Evolutionary conservation across 2,797 vertebrate genomes (phyloP).

Genomic region (Lepilemur ruficaudatus): DNA sequence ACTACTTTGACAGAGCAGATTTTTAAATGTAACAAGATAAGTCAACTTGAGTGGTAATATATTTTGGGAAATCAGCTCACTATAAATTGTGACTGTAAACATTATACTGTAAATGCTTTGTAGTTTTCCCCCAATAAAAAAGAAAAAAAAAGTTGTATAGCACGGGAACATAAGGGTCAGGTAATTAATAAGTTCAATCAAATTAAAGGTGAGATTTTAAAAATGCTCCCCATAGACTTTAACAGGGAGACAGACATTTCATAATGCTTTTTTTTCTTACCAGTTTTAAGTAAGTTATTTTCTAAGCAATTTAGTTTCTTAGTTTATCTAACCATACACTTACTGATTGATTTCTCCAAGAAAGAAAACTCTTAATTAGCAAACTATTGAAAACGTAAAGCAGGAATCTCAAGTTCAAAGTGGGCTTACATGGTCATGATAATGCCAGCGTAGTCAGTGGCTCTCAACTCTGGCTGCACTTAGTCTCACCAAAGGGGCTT

Average conservation of each 20-base stretch:
- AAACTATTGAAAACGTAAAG: neutral
- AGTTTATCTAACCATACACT: neutral
- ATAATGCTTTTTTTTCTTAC: neutral
- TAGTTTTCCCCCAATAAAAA: too few species aligned
- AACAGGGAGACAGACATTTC: neutral
- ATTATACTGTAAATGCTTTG: too few species aligned
- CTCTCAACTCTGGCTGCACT: neutral
- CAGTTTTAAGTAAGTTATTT: neutral
- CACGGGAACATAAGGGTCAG: neutral
- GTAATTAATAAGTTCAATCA: neutral
- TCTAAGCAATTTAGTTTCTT: neutral
- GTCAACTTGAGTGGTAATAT: too few species aligned
- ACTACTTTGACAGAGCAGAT: too few species aligned
- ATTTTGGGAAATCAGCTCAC: too few species aligned
- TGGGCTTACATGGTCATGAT: too few species aligned
- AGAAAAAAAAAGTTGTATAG: neutral
- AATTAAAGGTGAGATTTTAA: neutral
- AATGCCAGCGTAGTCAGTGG: neutral
- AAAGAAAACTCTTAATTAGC: neutral
- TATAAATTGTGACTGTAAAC: too few species aligned
- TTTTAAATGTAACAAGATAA: too few species aligned
- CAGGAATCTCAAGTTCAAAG: neutral
- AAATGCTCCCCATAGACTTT: neutral
- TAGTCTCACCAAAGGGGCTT: neutral
- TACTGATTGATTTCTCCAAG: slow-evolving; percentile 1